Conservation (phyloP, 2,113 vertebrate species). For the Corvus moneduloides region DNA sequence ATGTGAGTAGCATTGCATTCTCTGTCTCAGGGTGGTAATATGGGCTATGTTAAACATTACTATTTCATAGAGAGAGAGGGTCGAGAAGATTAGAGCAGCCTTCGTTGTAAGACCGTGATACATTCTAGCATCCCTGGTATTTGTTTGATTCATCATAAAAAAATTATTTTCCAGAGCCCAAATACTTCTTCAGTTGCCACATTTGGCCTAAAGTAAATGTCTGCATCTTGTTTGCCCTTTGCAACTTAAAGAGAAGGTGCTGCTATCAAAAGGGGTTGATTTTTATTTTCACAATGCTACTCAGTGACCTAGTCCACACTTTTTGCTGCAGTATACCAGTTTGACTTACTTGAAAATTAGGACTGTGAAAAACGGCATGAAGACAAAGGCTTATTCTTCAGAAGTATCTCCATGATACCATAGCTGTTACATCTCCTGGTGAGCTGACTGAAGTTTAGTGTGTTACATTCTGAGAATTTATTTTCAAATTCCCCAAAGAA, state of each 20-base stretch:
- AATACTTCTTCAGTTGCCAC: not conserved
- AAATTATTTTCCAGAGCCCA: not conserved
- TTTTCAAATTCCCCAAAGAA: not conserved
- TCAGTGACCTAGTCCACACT: not conserved
- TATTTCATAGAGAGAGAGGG: not conserved
- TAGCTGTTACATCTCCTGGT: not conserved
- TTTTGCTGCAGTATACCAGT: not conserved
- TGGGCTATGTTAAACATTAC: not conserved
- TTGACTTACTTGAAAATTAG: conserved; percentile 5
- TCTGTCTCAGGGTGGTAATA: not conserved
- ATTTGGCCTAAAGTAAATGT: not conserved
- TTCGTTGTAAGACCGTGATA: not conserved
- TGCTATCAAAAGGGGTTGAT: not conserved
- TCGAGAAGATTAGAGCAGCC: not conserved
- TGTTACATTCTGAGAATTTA: not conserved
- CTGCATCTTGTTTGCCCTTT: not conserved
- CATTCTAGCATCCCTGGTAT: not conserved
- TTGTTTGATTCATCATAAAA: not conserved
- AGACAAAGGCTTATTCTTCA: not conserved
- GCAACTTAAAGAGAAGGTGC: not conserved
- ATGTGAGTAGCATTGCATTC: not conserved
- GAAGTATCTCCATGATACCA: not conserved
- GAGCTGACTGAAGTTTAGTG: not conserved
- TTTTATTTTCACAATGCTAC: not conserved
- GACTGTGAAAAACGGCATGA: not conserved